phyloP scores from a whole-genome alignment of 1,140 invertebrate genomes.

The Zelostemma sp. region DNA sequence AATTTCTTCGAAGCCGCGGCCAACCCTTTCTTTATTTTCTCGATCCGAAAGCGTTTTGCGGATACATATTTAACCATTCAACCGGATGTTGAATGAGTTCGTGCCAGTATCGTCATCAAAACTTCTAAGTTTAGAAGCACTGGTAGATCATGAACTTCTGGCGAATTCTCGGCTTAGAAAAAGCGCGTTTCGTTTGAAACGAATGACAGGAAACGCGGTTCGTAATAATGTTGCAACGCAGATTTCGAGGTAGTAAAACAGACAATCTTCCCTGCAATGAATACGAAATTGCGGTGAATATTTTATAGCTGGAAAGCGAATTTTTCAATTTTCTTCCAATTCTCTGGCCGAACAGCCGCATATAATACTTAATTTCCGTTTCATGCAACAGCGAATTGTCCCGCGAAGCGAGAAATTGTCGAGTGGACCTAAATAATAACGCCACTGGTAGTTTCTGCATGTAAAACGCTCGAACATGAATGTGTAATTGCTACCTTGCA shows the following conservation, averaged over 20 bases:
- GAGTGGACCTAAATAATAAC: background rate
- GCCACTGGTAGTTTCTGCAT: background rate
- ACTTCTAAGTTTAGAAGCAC: background rate
- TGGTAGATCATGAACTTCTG: background rate
- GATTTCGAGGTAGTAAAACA: too few relatives aligned
- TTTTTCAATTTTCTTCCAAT: too few relatives aligned
- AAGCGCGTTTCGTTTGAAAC: too few relatives aligned
- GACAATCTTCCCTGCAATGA: too few relatives aligned
- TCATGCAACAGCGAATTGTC: background rate
- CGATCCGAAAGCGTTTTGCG: background rate
- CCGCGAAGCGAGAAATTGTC: background rate
- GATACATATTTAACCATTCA: background rate
- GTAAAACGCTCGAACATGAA: background rate
- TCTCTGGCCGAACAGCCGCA: too few relatives aligned
- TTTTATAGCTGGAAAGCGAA: too few relatives aligned
- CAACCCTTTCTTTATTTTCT: background rate
- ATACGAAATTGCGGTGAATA: too few relatives aligned
- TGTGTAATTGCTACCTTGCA: background rate
- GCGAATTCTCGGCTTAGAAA: too few relatives aligned
- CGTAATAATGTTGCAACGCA: too few relatives aligned
- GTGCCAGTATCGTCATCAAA: background rate
- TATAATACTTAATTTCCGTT: background rate
- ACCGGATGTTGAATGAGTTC: background rate
- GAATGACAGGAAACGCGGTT: too few relatives aligned
- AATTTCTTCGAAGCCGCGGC: background rate